phyloP scores from a whole-genome alignment of 1,140 invertebrate species.

The Brachionus rubens region DNA sequence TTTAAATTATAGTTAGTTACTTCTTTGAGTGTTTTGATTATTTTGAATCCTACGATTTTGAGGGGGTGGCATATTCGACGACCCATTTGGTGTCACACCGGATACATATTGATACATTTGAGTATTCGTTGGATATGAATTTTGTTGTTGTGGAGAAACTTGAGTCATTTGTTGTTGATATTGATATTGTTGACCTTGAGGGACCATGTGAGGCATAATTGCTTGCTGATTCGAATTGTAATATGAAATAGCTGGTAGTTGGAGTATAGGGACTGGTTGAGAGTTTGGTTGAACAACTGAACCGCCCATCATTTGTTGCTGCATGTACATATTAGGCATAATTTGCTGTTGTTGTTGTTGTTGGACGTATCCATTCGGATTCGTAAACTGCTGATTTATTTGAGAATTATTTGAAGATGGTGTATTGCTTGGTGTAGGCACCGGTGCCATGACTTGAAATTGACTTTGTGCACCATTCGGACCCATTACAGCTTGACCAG shows the following conservation, averaged over 20 bases:
- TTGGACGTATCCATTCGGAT: neutral
- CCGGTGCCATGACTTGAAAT: neutral
- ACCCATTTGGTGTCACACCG: slow-evolving; percentile 4
- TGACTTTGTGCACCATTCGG: neutral
- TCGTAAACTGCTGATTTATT: neutral
- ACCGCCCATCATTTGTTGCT: slow-evolving; percentile 1
- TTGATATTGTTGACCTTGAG: neutral
- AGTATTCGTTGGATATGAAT: neutral
- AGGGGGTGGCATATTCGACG: too few species aligned
- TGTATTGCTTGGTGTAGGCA: neutral
- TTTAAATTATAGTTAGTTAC: too few species aligned
- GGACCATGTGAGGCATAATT: neutral
- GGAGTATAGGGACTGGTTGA: slow-evolving; percentile 1
- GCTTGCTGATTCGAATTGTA: neutral
- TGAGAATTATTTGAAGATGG: neutral
- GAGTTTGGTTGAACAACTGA: neutral
- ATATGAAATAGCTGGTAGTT: neutral
- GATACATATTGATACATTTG: slow-evolving; percentile 4
- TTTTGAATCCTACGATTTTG: slow-evolving; percentile 8
- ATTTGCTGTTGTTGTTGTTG: slow-evolving; percentile 30
- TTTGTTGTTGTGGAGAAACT: neutral
- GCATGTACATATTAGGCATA: slow-evolving; percentile 11
- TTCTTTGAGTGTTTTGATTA: slow-evolving; percentile 7
- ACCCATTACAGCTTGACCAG: neutral
- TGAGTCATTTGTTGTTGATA: neutral